These are phyloP conservation scores for Priapulus caudatus DNA, from an alignment of 2,888 invertebrate species.

Conservation along the genomic window DNA sequence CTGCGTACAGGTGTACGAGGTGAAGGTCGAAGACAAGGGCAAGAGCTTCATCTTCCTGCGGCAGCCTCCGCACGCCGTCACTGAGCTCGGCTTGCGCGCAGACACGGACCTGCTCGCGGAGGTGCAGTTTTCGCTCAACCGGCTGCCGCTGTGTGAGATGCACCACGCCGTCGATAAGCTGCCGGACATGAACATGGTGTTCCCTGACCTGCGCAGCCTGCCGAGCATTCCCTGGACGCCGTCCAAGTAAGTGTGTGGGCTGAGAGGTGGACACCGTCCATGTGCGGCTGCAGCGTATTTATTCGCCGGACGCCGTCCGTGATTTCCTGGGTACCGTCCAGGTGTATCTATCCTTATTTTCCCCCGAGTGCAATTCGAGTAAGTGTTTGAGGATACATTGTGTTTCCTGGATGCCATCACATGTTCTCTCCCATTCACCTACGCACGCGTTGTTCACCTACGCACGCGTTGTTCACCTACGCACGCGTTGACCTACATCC, in stretches of 20 bases:
- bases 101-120: slow-evolving; percentile 55
- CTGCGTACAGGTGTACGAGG: slow-evolving; percentile 54
- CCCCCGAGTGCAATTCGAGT: no score
- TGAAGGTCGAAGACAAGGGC: slow-evolving; percentile 63
- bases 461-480: no score
- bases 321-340: no score
- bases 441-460: no score
- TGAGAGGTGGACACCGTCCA: no score
- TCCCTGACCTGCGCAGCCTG: slow-evolving; percentile 52
- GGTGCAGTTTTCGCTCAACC: slow-evolving; percentile 63
- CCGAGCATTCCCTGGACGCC: slow-evolving; percentile 56
- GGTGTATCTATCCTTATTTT: no score
- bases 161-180: slow-evolving; percentile 66
- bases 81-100: slow-evolving; percentile 48
- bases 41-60: slow-evolving; percentile 63
- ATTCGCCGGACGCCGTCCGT: no score
- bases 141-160: slow-evolving; percentile 70
- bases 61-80: slow-evolving; percentile 53
- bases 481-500: no score
- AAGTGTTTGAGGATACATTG: no score
- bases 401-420: no score
- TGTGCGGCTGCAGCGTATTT: no score
- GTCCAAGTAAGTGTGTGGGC: slow-evolving; percentile 38
- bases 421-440: no score
- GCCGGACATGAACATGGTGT: slow-evolving; percentile 55